These are phyloP conservation scores for Sinhomidia bicolor DNA, from an alignment of 2,888 invertebrate species.

Conservation along the genomic window DNA sequence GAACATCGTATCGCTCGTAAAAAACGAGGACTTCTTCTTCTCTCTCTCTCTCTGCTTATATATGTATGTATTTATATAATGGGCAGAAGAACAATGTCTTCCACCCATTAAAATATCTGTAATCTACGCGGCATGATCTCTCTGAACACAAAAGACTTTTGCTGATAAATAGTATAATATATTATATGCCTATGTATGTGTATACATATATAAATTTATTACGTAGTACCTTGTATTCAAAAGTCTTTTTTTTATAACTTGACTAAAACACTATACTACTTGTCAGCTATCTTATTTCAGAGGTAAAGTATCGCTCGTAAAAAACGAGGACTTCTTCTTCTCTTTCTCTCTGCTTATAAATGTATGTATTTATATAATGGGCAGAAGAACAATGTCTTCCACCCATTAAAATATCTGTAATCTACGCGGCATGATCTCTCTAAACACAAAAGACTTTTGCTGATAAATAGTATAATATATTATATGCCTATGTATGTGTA, in stretches of 20 bases:
- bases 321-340: constrained; percentile 50
- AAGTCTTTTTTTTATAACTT: constrained; percentile 7
- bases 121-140: constrained; percentile 69
- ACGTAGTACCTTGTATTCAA: too few relatives aligned
- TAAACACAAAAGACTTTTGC: constrained; percentile 50
- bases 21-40: constrained; percentile 49
- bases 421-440: constrained; percentile 67
- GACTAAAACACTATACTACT: constrained; percentile 59
- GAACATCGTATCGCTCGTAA: constrained; percentile 47
- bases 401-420: constrained; percentile 68
- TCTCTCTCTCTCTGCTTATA: too few relatives aligned
- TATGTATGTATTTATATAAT: constrained; percentile 14
- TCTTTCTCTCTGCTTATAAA: background rate
- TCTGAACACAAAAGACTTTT: constrained; percentile 50
- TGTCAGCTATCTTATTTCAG: constrained; percentile 75
- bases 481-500: too few relatives aligned
- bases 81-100: constrained; percentile 56
- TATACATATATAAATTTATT: too few relatives aligned
- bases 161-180: constrained; percentile 16
- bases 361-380: constrained; percentile 19
- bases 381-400: constrained; percentile 56
- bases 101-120: constrained; percentile 64
- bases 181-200: background rate
- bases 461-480: constrained; percentile 26
- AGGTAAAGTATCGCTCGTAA: constrained; percentile 65